Evolutionary conservation across 1,140 invertebrate species (phyloP).

Genomic region (Liolophura sinensis): DNA sequence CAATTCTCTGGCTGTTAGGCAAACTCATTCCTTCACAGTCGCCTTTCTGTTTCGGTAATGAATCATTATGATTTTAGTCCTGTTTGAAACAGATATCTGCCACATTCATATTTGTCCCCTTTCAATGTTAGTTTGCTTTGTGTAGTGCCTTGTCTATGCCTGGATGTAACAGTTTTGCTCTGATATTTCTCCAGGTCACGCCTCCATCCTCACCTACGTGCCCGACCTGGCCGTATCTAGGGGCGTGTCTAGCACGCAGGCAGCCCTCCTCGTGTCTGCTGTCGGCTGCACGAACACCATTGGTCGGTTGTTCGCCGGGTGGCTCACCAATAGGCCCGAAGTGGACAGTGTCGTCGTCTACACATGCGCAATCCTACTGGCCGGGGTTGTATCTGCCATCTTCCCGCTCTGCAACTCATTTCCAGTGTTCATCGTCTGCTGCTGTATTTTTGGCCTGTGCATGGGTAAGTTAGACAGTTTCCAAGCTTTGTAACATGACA

Average conservation of each 20-base stretch:
- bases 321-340: conserved; percentile 35
- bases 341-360: conserved; percentile 34
- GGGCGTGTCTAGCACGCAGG: conserved; percentile 22
- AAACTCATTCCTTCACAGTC: no score
- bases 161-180: no score
- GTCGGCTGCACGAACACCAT: conserved; percentile 44
- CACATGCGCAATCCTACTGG: conserved; percentile 30
- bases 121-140: no score
- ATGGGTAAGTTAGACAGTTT: conserved; percentile 37
- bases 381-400: conserved; percentile 26
- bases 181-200: no score
- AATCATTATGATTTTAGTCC: no score
- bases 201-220: conserved; percentile 35
- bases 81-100: no score
- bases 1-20: no score
- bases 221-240: conserved; percentile 38
- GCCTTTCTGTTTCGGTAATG: no score
- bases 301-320: conserved; percentile 34
- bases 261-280: conserved; percentile 43
- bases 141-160: no score
- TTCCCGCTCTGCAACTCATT: conserved; percentile 36
- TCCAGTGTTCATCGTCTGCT: conserved; percentile 11
- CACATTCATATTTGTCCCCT: no score
- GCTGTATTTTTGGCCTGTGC: conserved; percentile 41
- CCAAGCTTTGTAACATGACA: no score